These are phyloP conservation scores for Tetanocera ferruginea DNA, from an alignment of 2,888 invertebrate genomes.

Conservation along the genomic window DNA sequence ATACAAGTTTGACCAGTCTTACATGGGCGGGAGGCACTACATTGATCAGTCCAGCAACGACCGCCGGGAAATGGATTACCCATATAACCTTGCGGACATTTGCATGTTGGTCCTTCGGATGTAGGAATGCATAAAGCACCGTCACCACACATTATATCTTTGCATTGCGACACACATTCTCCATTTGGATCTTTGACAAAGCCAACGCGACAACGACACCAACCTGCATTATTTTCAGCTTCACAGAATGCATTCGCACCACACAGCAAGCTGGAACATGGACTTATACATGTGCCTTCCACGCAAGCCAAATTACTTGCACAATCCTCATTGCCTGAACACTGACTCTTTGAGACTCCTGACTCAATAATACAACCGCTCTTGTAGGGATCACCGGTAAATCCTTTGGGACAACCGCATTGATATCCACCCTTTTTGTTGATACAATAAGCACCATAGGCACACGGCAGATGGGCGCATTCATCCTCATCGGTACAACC, in stretches of 20 bases:
- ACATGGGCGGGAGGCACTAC: slow-evolving; percentile 83
- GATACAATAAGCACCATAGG: slow-evolving; percentile 88
- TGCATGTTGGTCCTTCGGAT: slow-evolving; percentile 87
- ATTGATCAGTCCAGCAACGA: slow-evolving; percentile 84
- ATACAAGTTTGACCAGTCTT: slow-evolving; percentile 85
- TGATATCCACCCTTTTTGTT: slow-evolving; percentile 89
- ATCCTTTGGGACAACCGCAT: slow-evolving; percentile 87
- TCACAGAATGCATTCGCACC: slow-evolving; percentile 89
- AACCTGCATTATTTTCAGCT: slow-evolving; percentile 88
- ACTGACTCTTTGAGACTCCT: slow-evolving; percentile 75
- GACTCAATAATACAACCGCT: slow-evolving; percentile 80
- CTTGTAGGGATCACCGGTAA: slow-evolving; percentile 88
- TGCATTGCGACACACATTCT: slow-evolving; percentile 81
- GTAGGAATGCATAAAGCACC: slow-evolving; percentile 90
- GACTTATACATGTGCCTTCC: slow-evolving; percentile 84
- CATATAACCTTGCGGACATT: slow-evolving; percentile 86
- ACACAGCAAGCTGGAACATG: slow-evolving; percentile 83
- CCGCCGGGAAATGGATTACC: slow-evolving; percentile 96
- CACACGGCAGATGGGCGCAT: slow-evolving; percentile 87
- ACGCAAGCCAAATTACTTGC: slow-evolving; percentile 84
- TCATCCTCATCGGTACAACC: slow-evolving; percentile 91
- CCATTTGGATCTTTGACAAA: slow-evolving; percentile 83
- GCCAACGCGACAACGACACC: slow-evolving; percentile 89
- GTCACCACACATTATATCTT: slow-evolving; percentile 79
- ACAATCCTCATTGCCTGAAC: slow-evolving; percentile 81